Base-by-base conservation (phyloP, 1,140 invertebrate species). In the Chlorops oryzae region DNA sequence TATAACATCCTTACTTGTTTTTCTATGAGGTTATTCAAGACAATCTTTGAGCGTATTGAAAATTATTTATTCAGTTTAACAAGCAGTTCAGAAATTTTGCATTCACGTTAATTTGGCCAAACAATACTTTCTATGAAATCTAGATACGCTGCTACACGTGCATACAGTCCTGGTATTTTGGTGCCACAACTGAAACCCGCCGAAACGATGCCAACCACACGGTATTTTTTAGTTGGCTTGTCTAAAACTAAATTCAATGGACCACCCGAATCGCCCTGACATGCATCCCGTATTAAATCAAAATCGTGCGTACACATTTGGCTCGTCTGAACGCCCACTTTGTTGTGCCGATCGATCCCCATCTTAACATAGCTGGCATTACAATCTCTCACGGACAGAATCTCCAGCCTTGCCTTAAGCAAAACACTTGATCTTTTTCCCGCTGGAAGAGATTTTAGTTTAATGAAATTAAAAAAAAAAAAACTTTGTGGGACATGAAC, bases 241-340 rank as follows among this genome's bases (percentile, higher is more conserved):
- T 61, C 40, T 56, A 65, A 23, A 6, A 73, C 64, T 0, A 63
- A 46, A 7, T 81, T 65, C 12, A 87, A 58, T 0, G 84, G 81
- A 0, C 83, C 84, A 2, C 85, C 85, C 1, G 81, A 83, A 57
- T 85, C 84, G 2, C 84, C 84, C 37, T 70, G 53, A 47, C 82
- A 84, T 0, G 81, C 79, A 52, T 84, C 83, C 12, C 42, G 38
- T 56, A 57, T 84, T 63, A 58, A 83, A 6, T 76, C 76, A n/a
- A 20, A 2, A 49, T 49, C 47, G 3, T 75, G 76, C 0, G 78
- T 78, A 47, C 79, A 81, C 3, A 81, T 22, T 50, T n/a, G n/a
- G n/a, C n/a, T n/a, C n/a, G n/a, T n/a, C n/a, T n/a, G n/a, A n/a
- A n/a, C 42, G 17, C 60, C 66, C 28, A 32, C 28, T 32, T 15